Conservation (phyloP, 2,797 vertebrate species). For the Salmo trutta region DNA sequence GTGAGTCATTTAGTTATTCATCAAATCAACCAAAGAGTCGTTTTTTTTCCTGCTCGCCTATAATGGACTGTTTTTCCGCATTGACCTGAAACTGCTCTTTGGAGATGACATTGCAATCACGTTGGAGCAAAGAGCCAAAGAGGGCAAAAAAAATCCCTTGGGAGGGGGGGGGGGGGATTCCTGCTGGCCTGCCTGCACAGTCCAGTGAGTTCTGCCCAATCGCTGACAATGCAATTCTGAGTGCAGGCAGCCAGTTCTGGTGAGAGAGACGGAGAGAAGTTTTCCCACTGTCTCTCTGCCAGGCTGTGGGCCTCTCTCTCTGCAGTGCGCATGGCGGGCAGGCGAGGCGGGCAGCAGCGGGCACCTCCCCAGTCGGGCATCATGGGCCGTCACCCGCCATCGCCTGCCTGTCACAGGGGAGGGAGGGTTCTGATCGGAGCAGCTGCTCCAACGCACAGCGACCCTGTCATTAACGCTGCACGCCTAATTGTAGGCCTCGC, state of each 20-base stretch:
- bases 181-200: background rate
- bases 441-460: constrained; percentile 25
- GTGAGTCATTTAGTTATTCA: background rate
- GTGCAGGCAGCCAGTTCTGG: constrained; percentile 10
- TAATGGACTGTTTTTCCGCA: background rate
- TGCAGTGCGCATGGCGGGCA: constrained; percentile 5
- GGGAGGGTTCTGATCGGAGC: constrained; percentile 11
- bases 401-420: background rate
- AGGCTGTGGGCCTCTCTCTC: constrained; percentile 13
- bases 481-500: constrained; percentile 44
- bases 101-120: constrained; percentile 59
- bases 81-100: constrained; percentile 60
- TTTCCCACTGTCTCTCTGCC: background rate
- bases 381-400: background rate
- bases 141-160: constrained; percentile 15
- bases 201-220: constrained; percentile 21
- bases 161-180: background rate
- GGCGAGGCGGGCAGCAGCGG: background rate
- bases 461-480: constrained; percentile 53
- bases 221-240: constrained; percentile 30
- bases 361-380: constrained; percentile 11
- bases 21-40: background rate
- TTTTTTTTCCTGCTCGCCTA: background rate
- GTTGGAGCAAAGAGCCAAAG: constrained; percentile 23
- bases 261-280: background rate